Evolutionary conservation across 2,888 invertebrate species (phyloP), one percentile per base, ranked within the genome.

Genomic region (Acholoe squamosa): DNA sequence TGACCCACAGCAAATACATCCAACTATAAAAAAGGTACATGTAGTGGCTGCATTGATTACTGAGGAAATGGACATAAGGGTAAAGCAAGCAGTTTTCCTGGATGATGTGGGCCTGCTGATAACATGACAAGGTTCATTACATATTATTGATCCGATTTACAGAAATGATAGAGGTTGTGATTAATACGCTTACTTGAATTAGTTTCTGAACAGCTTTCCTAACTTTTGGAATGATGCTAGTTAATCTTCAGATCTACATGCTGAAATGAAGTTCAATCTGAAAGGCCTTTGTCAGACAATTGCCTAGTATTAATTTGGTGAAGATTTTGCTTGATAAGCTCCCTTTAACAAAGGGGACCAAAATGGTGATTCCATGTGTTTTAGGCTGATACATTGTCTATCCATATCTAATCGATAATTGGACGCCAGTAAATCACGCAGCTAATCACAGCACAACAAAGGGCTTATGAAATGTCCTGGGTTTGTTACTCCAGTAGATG

Each of bases 61-160:
- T 43, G 43, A 10, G 43, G 5, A 43, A 43, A 43, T 43, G 43
- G 43, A 43, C 3, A 43, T 43, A 10, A 10, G 43, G 43, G 43
- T 43, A 10, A 43, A 43, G 43, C 10, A 10, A 10, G 43, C 10
- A 10, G 43, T 10, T 43, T 43, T 3, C 43, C 43, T 3, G 43
- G 43, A 43, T 43, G 43, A 10, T 43, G 43, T 43, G 43, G 43
- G 43, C 10, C 3, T 43, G 19, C 22, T 61, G 61, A 61, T 61
- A 61, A 61, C 61, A 19, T 61, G 43, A 61, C 61, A 61, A n/a
- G 5, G 61, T 61, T 61, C 61, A 61, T 61, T 61, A 61, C 61
- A 19, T n/a, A n/a, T 0, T n/a, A 61, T 61, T n/a, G 61, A 61
- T 61, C 61, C 14, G 22, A 61, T n/a, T 7, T n/a, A 61, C 61